These are phyloP conservation scores for Haliaeetus leucogaster DNA, from an alignment of 2,113 vertebrate genomes.

Conservation along the genomic window DNA sequence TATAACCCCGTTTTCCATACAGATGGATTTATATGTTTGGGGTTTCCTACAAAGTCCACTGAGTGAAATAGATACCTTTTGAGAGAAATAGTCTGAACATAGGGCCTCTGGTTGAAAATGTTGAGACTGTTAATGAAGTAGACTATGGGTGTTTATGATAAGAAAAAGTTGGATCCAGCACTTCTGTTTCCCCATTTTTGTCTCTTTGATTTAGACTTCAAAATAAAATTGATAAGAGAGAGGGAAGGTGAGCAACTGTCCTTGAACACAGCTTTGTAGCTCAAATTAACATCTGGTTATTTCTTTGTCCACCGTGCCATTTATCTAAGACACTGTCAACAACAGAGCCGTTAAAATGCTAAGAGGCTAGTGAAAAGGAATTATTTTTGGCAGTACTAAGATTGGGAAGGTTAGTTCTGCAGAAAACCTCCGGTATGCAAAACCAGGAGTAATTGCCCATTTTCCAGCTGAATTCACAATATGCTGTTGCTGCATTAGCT, in stretches of 20 bases:
- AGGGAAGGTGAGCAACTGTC: not conserved
- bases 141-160: not conserved
- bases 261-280: not conserved
- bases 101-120: not conserved
- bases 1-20: not conserved
- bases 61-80: not conserved
- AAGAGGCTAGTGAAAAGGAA: not conserved
- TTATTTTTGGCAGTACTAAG: not conserved
- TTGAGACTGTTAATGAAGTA: not conserved
- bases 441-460: not conserved
- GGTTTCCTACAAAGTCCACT: not conserved
- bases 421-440: not conserved
- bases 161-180: not conserved
- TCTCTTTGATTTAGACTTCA: not conserved
- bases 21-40: not conserved
- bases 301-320: not conserved
- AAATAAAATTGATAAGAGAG: not conserved
- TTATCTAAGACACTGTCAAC: not conserved
- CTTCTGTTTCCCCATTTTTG: not conserved
- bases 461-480: conserved; percentile 23
- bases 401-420: not conserved
- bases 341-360: not conserved
- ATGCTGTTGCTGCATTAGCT: not conserved
- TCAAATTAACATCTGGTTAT: not conserved
- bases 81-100: not conserved